Percentiles rank a stretch among this genome's conserved stretches.
phyloP scores from a whole-genome alignment of 2,888 invertebrate genomes.

The Netelia virgata region DNA sequence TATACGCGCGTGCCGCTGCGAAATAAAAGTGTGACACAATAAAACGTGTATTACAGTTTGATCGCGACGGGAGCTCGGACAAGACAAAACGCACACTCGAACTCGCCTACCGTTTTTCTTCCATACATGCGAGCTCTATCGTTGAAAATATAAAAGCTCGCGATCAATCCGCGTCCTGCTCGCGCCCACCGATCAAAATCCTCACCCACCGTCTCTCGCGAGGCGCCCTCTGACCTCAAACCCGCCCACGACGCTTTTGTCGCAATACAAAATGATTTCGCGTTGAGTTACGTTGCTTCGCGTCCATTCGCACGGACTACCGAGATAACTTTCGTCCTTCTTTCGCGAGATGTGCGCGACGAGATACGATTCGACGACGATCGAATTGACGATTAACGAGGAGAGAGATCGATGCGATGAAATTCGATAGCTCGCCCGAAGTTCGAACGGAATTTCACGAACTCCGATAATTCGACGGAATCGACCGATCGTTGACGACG shows the following conservation, averaged over 20 bases:
- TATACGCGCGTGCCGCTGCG: conserved; percentile 41
- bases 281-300: not conserved
- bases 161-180: conserved; percentile 45
- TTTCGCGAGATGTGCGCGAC: too few relatives aligned
- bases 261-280: conserved; percentile 15
- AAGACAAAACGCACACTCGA: not conserved
- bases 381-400: too few relatives aligned
- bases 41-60: conserved; percentile 55
- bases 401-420: too few relatives aligned
- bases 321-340: too few relatives aligned
- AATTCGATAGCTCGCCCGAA: too few relatives aligned
- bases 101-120: not conserved
- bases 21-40: conserved; percentile 45
- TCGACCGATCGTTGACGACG: too few relatives aligned
- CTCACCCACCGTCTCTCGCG: conserved; percentile 36
- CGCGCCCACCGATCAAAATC: conserved; percentile 60
- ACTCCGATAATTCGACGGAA: too few relatives aligned
- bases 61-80: conserved; percentile 54
- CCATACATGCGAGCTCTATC: not conserved
- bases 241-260: conserved; percentile 44
- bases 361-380: too few relatives aligned
- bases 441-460: too few relatives aligned
- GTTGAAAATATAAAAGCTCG: conserved; percentile 25
- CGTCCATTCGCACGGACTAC: not conserved
- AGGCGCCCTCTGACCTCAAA: conserved; percentile 39